Evolutionary conservation across 2,113 vertebrate genomes (phyloP).

Genomic region (Podilymbus podiceps): DNA sequence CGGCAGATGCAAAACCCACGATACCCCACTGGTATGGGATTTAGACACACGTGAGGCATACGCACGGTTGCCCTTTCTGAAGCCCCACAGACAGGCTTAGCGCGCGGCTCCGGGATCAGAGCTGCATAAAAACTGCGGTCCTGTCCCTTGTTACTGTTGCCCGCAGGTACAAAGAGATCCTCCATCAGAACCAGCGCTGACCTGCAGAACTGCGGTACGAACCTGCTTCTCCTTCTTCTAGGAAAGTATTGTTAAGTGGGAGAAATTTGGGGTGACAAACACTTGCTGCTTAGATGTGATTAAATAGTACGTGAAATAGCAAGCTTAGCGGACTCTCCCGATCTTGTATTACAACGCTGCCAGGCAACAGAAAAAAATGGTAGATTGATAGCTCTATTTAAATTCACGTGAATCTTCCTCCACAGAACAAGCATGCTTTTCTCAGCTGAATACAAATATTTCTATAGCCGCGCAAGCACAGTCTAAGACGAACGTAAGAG

Average conservation of each 20-base stretch:
- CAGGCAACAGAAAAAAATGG: not conserved
- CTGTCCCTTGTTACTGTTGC: too few relatives aligned
- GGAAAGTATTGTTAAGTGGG: accelerated
- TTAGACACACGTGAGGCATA: not conserved
- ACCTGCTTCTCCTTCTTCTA: not conserved
- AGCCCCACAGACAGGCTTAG: not conserved
- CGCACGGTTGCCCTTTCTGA: not conserved
- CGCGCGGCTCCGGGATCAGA: accelerated
- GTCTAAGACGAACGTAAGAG: not conserved
- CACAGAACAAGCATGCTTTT: not conserved
- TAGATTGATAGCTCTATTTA: not conserved
- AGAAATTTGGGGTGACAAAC: not conserved
- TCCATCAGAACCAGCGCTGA: not conserved
- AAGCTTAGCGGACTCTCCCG: not conserved
- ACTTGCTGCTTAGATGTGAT: not conserved
- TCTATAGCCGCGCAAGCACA: not conserved
- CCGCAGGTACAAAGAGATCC: not conserved
- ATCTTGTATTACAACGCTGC: not conserved
- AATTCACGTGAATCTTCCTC: not conserved
- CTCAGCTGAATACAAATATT: not conserved
- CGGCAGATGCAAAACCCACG: not conserved
- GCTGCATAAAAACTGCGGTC: not conserved
- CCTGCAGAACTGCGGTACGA: not conserved
- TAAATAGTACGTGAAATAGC: not conserved
- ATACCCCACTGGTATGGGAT: not conserved